These are phyloP conservation scores for Dryocosmus kuriphilus DNA, from an alignment of 2,888 invertebrate species.

Conservation along the genomic window DNA sequence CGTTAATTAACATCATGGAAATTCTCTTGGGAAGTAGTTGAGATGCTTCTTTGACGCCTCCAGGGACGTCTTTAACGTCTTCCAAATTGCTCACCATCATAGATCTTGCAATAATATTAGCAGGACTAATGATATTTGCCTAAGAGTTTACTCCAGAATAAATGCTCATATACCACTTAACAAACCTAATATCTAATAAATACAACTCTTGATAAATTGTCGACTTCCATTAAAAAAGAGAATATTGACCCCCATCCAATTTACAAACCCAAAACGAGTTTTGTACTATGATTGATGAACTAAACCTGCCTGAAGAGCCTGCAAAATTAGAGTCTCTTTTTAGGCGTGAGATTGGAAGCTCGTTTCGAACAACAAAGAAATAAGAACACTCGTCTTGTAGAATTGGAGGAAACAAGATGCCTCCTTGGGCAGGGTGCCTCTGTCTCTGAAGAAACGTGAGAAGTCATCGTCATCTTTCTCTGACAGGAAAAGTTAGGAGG, in stretches of 20 bases:
- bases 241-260: not conserved
- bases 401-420: conserved; percentile 13
- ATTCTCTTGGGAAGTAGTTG: conserved; percentile 29
- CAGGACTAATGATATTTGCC: conserved; percentile 30
- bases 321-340: not conserved
- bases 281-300: not conserved
- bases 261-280: not conserved
- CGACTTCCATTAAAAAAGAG: not conserved
- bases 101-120: conserved; percentile 28
- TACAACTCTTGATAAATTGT: not conserved
- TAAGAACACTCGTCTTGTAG: not conserved
- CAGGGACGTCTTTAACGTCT: conserved; percentile 34
- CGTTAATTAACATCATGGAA: conserved; percentile 28
- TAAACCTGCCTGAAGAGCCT: not conserved
- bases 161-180: not conserved
- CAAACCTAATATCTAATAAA: not conserved
- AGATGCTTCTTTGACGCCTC: conserved; percentile 39
- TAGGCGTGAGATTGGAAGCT: not conserved
- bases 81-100: conserved; percentile 26
- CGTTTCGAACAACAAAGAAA: conserved; percentile 3
- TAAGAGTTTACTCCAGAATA: conserved; percentile 7
- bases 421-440: not conserved
- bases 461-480: conserved; percentile 33
- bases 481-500: conserved; percentile 11
- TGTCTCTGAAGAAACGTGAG: conserved; percentile 31